Percentiles rank a stretch among this genome's conserved stretches.
Evolutionary conservation across 2,113 vertebrate genomes (phyloP).

Genomic region (Ibidorhyncha struthersii): DNA sequence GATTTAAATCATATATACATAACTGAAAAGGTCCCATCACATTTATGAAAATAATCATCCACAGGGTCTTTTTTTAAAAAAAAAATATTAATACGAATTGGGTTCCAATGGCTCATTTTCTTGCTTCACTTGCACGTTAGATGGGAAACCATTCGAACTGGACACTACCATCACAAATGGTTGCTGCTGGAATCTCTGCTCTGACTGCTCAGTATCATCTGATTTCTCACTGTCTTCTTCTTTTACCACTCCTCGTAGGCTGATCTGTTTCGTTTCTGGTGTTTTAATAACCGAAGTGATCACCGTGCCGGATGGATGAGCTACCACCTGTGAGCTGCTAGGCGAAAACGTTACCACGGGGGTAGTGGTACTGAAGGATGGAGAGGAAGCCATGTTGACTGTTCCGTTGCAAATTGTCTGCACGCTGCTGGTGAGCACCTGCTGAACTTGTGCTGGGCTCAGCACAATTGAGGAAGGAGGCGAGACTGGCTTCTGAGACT

Average conservation of each 20-base stretch:
- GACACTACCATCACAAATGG: slow-evolving; percentile 83
- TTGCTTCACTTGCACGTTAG: slow-evolving; percentile 72
- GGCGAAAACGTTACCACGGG: slow-evolving; percentile 79
- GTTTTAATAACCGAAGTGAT: slow-evolving; percentile 85
- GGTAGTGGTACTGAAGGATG: slow-evolving; percentile 65
- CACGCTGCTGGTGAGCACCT: slow-evolving; percentile 75
- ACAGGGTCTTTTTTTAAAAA: slow-evolving; percentile 34
- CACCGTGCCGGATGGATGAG: slow-evolving; percentile 77
- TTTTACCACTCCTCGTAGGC: slow-evolving; percentile 8
- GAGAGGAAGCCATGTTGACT: slow-evolving; percentile 67
- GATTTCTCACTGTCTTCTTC: slow-evolving; percentile 36
- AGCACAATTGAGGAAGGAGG: slow-evolving; percentile 75
- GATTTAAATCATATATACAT: slow-evolving; percentile 66
- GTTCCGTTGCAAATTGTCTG: slow-evolving; percentile 79
- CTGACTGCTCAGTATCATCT: slow-evolving; percentile 59
- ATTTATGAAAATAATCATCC: slow-evolving; percentile 69
- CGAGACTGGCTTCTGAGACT: slow-evolving; percentile 72
- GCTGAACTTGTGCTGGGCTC: slow-evolving; percentile 76
- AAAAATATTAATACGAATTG: slow-evolving; percentile 55
- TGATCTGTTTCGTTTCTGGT: slow-evolving; percentile 75
- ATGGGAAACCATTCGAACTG: slow-evolving; percentile 67
- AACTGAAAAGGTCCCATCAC: slow-evolving; percentile 69
- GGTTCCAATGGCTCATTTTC: slow-evolving; percentile 74
- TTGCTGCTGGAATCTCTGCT: slow-evolving; percentile 72
- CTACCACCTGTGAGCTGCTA: slow-evolving; percentile 75